These are phyloP conservation scores for Eumeta japonica DNA, from an alignment of 1,140 invertebrate genomes.

Conservation along the genomic window DNA sequence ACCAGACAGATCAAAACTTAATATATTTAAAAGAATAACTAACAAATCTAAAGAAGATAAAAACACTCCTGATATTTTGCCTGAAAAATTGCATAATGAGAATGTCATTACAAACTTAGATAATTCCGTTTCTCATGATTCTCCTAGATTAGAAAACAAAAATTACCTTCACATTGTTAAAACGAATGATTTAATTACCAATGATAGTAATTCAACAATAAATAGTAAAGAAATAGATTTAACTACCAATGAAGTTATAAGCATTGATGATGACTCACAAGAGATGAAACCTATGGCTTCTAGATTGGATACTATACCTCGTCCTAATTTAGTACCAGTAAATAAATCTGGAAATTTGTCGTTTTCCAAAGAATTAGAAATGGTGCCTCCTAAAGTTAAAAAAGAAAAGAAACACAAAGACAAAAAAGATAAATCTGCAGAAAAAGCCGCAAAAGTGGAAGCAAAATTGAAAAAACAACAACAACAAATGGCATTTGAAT, in stretches of 20 bases:
- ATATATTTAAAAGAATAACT: constrained; percentile 83
- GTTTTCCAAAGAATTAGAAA: constrained; percentile 44
- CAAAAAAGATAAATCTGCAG: constrained; percentile 60
- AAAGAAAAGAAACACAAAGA: constrained; percentile 68
- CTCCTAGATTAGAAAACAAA: constrained; percentile 31
- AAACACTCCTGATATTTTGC: constrained; percentile 43
- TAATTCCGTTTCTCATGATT: constrained; percentile 26
- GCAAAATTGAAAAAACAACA: constrained; percentile 52
- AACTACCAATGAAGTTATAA: constrained; percentile 48
- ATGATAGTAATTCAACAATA: constrained; percentile 50
- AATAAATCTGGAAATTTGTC: constrained; percentile 42
- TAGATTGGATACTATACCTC: constrained; percentile 14
- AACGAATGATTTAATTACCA: constrained; percentile 8
- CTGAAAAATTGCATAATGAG: constrained; percentile 56
- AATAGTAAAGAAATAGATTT: constrained; percentile 49
- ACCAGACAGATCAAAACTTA: constrained; percentile 78
- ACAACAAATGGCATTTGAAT: constrained; percentile 40
- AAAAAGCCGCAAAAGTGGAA: constrained; percentile 38
- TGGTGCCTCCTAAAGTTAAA: constrained; percentile 52
- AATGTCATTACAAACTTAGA: constrained; percentile 47
- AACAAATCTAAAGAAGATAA: constrained; percentile 71
- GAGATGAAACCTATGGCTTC: constrained; percentile 27
- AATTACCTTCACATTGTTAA: constrained; percentile 35
- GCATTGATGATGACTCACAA: constrained; percentile 49
- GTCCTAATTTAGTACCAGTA: constrained; percentile 32